Evolutionary conservation across 2,888 invertebrate species (phyloP).

Genomic region (Parascotia fuliginaria): DNA sequence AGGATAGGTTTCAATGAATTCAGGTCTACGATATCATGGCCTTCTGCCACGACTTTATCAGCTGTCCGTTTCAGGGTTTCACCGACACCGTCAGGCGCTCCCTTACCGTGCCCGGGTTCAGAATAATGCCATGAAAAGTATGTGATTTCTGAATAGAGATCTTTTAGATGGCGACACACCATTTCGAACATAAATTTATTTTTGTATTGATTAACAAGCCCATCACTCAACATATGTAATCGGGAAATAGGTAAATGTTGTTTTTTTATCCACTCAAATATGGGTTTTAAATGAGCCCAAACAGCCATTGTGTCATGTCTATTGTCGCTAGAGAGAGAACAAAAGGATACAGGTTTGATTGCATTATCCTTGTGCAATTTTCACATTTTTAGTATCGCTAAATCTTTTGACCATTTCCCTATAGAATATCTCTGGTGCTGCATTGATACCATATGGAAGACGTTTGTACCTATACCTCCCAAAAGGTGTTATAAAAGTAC

Average conservation of each 20-base stretch:
- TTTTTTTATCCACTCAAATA: slow-evolving; percentile 29
- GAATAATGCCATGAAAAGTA: no score
- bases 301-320: slow-evolving; percentile 24
- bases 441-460: no score
- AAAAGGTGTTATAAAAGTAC: no score
- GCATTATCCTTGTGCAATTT: slow-evolving; percentile 17
- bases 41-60: neutral
- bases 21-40: slow-evolving; percentile 4
- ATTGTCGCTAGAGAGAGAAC: slow-evolving; percentile 17
- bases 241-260: slow-evolving; percentile 21
- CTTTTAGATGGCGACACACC: slow-evolving; percentile 34
- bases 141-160: no score
- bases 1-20: slow-evolving; percentile 33
- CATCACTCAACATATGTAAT: slow-evolving; percentile 26
- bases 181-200: slow-evolving; percentile 36
- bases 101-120: neutral
- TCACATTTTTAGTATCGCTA: no score
- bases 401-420: no score
- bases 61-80: neutral
- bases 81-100: neutral
- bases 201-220: slow-evolving; percentile 28
- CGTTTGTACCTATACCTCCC: no score
- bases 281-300: slow-evolving; percentile 21
- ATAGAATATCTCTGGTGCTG: no score
- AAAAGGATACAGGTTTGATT: slow-evolving; percentile 17